These are phyloP conservation scores for Lobophora halterata DNA, from an alignment of 2,888 invertebrate genomes.

Conservation along the genomic window DNA sequence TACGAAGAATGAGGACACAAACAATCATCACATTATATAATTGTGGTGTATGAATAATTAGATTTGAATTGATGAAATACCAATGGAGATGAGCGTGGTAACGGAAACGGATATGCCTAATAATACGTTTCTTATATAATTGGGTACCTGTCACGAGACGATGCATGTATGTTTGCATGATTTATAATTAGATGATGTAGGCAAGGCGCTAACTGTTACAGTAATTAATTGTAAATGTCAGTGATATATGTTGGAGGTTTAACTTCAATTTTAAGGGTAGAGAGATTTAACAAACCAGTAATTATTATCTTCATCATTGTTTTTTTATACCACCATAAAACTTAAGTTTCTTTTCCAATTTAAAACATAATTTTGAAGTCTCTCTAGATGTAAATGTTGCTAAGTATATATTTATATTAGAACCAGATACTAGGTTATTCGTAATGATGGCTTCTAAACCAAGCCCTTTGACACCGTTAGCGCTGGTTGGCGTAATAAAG, in stretches of 20 bases:
- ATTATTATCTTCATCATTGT: no score
- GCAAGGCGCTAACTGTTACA: slow-evolving; percentile 7
- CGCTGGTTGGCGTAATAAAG: slow-evolving; percentile 18
- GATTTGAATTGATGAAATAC: slow-evolving; percentile 24
- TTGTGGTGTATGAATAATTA: slow-evolving; percentile 21
- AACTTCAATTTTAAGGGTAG: no score
- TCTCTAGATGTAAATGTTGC: no score
- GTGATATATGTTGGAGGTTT: slow-evolving; percentile 1
- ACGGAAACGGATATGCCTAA: slow-evolving; percentile 50
- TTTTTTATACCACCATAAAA: no score
- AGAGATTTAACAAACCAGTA: no score
- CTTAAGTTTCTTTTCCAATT: no score
- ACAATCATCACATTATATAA: slow-evolving; percentile 20
- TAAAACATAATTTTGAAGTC: no score
- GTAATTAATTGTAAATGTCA: slow-evolving; percentile 7
- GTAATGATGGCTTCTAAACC: slow-evolving; percentile 17
- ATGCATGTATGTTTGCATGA: slow-evolving; percentile 20
- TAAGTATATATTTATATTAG: slow-evolving; percentile 10
- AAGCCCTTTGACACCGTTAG: slow-evolving; percentile 34
- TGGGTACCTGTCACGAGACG: slow-evolving; percentile 29
- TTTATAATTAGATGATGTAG: slow-evolving; percentile 9
- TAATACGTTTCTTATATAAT: slow-evolving; percentile 41
- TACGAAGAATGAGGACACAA: slow-evolving; percentile 18
- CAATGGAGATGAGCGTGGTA: slow-evolving; percentile 28
- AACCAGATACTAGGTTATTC: slow-evolving; percentile 7